Evolutionary conservation across 2,797 vertebrate species (phyloP).

Genomic region (Coilia nasus): DNA sequence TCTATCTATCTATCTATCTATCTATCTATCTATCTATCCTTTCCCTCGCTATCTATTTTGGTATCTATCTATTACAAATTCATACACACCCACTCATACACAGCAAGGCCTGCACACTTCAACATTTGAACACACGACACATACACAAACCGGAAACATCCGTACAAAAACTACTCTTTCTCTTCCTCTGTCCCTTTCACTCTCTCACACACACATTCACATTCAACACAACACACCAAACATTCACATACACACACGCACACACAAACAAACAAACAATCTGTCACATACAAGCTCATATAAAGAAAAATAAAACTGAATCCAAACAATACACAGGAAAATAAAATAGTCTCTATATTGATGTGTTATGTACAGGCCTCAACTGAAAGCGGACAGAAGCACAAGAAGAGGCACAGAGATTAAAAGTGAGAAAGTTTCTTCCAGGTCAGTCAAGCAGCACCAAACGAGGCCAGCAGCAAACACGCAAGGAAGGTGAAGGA

Average conservation of each 20-base stretch:
- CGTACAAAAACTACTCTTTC: background rate
- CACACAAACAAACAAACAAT: background rate
- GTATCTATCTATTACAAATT: background rate
- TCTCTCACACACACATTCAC: background rate
- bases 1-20: too few species aligned
- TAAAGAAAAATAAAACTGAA: background rate
- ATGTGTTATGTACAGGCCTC: background rate
- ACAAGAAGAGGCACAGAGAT: background rate
- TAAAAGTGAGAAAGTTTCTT: background rate
- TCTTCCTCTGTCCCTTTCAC: background rate
- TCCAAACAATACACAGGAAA: background rate
- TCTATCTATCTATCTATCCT: background rate
- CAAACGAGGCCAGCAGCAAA: background rate
- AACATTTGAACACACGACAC: background rate
- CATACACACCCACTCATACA: background rate
- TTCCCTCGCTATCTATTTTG: background rate
- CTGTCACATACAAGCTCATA: background rate
- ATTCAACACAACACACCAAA: background rate
- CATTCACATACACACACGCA: background rate
- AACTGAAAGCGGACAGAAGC: background rate
- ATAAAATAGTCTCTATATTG: background rate
- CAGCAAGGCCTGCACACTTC: background rate
- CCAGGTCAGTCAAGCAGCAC: background rate
- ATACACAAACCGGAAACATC: background rate
- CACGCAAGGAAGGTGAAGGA: background rate